A percentile compares a stretch with the other conserved stretches of the same genome.
These are phyloP conservation scores for Periophthalmus magnuspinnatus DNA, from an alignment of 2,797 vertebrate genomes.

Conservation along the genomic window DNA sequence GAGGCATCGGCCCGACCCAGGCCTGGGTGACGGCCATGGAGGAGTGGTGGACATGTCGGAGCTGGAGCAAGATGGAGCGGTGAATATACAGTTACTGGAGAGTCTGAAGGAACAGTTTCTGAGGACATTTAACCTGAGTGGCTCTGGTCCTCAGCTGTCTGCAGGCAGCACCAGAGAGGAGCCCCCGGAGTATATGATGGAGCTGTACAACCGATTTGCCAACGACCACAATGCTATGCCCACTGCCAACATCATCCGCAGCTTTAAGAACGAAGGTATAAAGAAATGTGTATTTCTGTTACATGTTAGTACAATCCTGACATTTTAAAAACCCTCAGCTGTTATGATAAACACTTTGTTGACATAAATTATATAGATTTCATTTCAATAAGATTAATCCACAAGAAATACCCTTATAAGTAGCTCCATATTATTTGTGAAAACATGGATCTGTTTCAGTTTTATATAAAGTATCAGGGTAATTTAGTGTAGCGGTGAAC, in stretches of 20 bases:
- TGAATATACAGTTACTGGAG: conserved; percentile 87
- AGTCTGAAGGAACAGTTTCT: conserved; percentile 90
- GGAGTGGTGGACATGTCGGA: conserved; percentile 83
- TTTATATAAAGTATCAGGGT: background rate
- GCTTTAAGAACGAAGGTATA: conserved; percentile 97
- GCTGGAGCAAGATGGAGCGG: conserved; percentile 83
- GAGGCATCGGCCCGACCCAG: conserved; percentile 66
- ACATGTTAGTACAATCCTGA: too few relatives aligned
- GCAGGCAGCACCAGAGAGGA: conserved; percentile 78
- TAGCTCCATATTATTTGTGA: background rate
- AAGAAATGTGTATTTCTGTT: too few relatives aligned
- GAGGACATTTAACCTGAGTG: conserved; percentile 89
- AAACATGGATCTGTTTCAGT: background rate
- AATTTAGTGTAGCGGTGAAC: too few relatives aligned
- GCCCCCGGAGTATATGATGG: conserved; percentile 97
- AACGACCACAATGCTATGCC: conserved; percentile 91
- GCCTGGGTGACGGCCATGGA: conserved; percentile 81
- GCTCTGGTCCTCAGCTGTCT: conserved; percentile 76
- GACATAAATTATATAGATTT: too few relatives aligned
- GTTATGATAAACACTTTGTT: background rate
- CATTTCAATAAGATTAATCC: too few relatives aligned
- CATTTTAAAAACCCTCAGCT: background rate
- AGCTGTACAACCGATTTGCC: conserved; percentile 96
- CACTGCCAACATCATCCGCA: conserved; percentile 93
- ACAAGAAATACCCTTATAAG: too few relatives aligned